phyloP scores from a whole-genome alignment of 2,113 vertebrate species.

The Gymnobelideus leadbeateri region DNA sequence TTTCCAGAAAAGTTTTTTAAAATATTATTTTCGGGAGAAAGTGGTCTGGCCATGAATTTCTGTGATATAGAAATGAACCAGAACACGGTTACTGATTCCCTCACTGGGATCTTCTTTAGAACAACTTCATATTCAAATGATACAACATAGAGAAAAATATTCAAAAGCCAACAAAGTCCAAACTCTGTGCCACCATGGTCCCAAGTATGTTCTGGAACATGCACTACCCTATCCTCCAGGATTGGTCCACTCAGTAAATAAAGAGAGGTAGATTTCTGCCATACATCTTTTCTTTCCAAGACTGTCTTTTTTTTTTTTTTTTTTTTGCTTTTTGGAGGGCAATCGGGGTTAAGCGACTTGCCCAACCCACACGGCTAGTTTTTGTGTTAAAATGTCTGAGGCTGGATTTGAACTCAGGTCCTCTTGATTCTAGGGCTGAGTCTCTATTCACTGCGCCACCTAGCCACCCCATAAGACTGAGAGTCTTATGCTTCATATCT shows the following conservation, averaged over 20 bases:
- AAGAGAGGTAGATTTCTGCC: background rate
- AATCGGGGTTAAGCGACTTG: too few relatives aligned
- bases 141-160: background rate
- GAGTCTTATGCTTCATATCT: background rate
- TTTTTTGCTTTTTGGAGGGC: too few relatives aligned
- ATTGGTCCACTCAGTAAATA: background rate
- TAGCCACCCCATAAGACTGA: background rate
- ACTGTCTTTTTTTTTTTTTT: too few relatives aligned
- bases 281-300: background rate
- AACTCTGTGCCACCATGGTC: background rate
- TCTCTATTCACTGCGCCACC: too few relatives aligned
- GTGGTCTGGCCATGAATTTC: background rate
- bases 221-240: background rate
- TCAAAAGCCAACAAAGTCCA: background rate
- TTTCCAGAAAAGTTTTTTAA: background rate
- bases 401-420: too few relatives aligned
- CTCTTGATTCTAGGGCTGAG: too few relatives aligned
- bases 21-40: background rate
- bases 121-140: background rate
- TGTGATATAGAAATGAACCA: background rate
- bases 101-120: background rate
- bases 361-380: too few relatives aligned
- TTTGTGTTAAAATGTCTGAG: too few relatives aligned
- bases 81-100: background rate
- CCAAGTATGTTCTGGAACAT: background rate